A percentile compares a stretch with the other conserved stretches of the same genome.
phyloP scores from a whole-genome alignment of 2,888 invertebrate genomes.

The Athalia rosae region DNA sequence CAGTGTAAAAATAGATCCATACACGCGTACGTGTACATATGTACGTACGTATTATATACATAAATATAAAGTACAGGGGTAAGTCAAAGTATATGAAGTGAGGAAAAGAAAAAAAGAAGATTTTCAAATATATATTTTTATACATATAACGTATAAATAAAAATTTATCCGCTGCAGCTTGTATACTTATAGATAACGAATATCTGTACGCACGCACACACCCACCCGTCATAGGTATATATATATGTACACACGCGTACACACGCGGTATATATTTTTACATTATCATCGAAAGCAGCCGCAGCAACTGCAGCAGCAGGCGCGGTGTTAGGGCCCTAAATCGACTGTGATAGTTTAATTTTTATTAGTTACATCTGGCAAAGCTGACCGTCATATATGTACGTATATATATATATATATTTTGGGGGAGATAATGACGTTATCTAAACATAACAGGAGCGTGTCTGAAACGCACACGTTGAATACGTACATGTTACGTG shows the following conservation, averaged over 20 bases:
- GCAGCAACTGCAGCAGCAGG: constrained; percentile 4
- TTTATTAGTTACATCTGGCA: constrained; percentile 42
- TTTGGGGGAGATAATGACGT: constrained; percentile 41
- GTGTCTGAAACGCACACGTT: constrained; percentile 28
- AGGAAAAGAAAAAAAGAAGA: no score
- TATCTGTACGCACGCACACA: no score
- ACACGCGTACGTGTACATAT: no score
- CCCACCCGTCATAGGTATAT: no score
- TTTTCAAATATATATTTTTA: no score
- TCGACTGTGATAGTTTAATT: constrained; percentile 41
- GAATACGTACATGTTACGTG: no score
- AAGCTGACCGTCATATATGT: constrained; percentile 19
- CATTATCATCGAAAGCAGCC: background rate
- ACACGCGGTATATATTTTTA: background rate
- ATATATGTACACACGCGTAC: constrained; percentile 4
- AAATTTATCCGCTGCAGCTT: no score
- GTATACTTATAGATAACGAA: no score
- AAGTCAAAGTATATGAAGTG: no score
- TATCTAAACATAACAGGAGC: constrained; percentile 42
- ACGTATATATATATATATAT: no score
- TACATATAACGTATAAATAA: no score
- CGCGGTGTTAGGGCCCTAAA: constrained; percentile 1
- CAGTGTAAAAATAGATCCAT: background rate
- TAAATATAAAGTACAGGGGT: no score
- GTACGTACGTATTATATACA: background rate